Conservation (phyloP, 1,140 invertebrate species). For the Scaptodrosophila lebanonensis region DNA sequence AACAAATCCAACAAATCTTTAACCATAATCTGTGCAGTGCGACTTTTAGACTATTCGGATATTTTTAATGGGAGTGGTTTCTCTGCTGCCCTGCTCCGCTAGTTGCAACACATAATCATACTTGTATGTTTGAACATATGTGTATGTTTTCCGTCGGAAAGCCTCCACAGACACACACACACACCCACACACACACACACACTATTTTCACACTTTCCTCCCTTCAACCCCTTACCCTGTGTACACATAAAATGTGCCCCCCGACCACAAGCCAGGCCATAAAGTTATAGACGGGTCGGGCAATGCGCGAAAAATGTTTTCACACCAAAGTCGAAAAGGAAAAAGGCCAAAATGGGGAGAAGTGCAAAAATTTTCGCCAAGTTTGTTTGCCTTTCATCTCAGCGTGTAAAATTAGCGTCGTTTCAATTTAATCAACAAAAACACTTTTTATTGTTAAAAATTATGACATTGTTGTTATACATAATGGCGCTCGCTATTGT, state of each 20-base stretch:
- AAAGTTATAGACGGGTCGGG: slow-evolving; percentile 68
- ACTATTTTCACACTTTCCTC: too few relatives aligned
- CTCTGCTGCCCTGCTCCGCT: too few relatives aligned
- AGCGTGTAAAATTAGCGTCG: slow-evolving; percentile 27
- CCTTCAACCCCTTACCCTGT: not conserved
- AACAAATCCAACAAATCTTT: too few relatives aligned
- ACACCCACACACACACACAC: too few relatives aligned
- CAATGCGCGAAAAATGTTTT: slow-evolving; percentile 65
- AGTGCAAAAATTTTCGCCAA: slow-evolving; percentile 23
- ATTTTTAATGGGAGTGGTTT: too few relatives aligned
- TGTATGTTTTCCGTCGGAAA: too few relatives aligned
- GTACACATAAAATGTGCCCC: not conserved
- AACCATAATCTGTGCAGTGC: too few relatives aligned
- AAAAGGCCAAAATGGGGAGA: slow-evolving; percentile 1
- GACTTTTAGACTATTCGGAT: too few relatives aligned
- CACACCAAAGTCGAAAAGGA: slow-evolving; percentile 33
- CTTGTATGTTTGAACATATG: too few relatives aligned
- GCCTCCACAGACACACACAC: too few relatives aligned
- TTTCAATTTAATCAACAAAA: slow-evolving; percentile 69
- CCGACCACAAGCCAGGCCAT: slow-evolving; percentile 47
- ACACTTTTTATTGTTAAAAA: slow-evolving; percentile 73
- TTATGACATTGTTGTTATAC: slow-evolving; percentile 58
- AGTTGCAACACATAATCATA: too few relatives aligned
- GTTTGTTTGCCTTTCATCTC: slow-evolving; percentile 17
- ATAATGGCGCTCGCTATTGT: slow-evolving; percentile 13